Evolutionary conservation across 2,888 invertebrate species (phyloP), one percentile per base, ranked within the genome.

Genomic region (Anagyrus pseudococci): DNA sequence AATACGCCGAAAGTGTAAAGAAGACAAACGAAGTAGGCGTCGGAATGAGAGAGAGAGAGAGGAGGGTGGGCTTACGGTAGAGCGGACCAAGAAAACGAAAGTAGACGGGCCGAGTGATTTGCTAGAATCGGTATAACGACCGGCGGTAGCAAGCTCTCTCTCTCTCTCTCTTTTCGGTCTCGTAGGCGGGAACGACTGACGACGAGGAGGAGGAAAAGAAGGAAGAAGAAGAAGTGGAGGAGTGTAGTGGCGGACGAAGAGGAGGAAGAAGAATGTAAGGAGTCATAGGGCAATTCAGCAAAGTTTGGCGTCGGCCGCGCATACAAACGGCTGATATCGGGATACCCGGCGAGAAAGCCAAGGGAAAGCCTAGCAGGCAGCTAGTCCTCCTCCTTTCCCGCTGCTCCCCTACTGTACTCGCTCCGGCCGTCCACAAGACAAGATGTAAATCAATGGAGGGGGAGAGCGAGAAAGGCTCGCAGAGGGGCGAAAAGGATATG

Each of bases 261-360:
- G 41, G 66, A 68, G 70, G 66, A 68, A 69, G 49, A 33, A 69
- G 74, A 71, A 71, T 72, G 71, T 75, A 77, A 77, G 75, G 73
- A 79, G 79, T 78, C 79, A 75, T 75, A 76, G 76, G 73, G 77
- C 79, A 77, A 79, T 79, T 79, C 79, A 75, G 79, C 78, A 79
- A 79, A 79, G 77, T 79, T 79, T 79, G 76, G 75, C 74, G 72
- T 75, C 73, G 75, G 75, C 72, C 76, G 76, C 76, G 78, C 78
- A 78, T 78, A 79, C 79, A 79, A 79, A 79, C 79, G 77, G 75
- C 79, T 75, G 77, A 78, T 79, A 78, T 79, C 77, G 71, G 69
- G 66, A n/a, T n/a, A 65, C 53, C 59, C 70, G 67, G 67, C 66
- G 67, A 69, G 70, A 67, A 43, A 46, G n/a, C 8, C 26, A 54